These are phyloP conservation scores for Caenorhabditis sinica DNA, from an alignment of 2,888 invertebrate species.

Conservation along the genomic window DNA sequence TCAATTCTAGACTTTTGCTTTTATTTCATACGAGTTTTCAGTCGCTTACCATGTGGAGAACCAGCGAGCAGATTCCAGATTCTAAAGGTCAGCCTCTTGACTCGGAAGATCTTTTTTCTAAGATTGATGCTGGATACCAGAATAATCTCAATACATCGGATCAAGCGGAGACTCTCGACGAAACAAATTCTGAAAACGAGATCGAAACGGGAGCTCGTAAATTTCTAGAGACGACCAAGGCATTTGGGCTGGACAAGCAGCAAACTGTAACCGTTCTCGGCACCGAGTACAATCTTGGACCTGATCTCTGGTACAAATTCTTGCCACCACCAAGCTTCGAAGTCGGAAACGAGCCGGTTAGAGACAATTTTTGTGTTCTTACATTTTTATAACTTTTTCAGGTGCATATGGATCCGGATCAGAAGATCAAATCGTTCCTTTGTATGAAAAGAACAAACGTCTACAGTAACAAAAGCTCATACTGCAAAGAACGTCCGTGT, in stretches of 20 bases:
- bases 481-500: constrained; percentile 59
- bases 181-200: not conserved
- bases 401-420: constrained; percentile 20
- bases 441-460: constrained; percentile 41
- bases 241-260: constrained; percentile 11
- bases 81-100: not conserved
- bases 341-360: constrained; percentile 6
- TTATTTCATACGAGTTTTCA: not conserved
- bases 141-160: not conserved
- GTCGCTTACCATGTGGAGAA: constrained; percentile 20
- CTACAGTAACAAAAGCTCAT: constrained; percentile 59
- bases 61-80: not conserved
- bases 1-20: not conserved
- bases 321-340: constrained; percentile 27
- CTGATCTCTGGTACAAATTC: constrained; percentile 50
- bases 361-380: not conserved
- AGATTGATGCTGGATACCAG: not conserved
- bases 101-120: constrained; percentile 18
- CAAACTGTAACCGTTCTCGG: constrained; percentile 10
- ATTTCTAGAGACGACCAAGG: constrained; percentile 7
- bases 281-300: constrained; percentile 27
- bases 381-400: constrained; percentile 7
- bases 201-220: constrained; percentile 13
- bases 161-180: not conserved
- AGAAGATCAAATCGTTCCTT: constrained; percentile 33